Conservation (phyloP, 2,888 invertebrate species). For the Odontocolon sp. region DNA sequence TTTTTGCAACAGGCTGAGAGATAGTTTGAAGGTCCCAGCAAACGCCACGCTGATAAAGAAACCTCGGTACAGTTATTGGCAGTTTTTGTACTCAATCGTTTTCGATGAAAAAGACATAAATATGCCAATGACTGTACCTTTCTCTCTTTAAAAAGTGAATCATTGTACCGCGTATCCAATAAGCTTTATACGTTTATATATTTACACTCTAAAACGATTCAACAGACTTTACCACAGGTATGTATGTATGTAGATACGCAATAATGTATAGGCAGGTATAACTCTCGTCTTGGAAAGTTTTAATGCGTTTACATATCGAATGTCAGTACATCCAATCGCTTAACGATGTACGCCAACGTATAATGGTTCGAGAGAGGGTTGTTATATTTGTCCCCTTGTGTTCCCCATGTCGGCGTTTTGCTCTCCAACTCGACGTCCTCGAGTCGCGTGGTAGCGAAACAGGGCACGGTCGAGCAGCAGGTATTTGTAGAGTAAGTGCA, state of each 20-base stretch:
- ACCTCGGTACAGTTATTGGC: too few species aligned
- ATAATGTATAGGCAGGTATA: constrained; percentile 2
- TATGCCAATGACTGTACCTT: too few species aligned
- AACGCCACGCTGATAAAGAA: constrained; percentile 7
- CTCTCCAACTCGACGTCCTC: constrained; percentile 11
- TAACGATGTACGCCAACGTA: constrained; percentile 28
- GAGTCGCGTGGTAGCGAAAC: too few species aligned
- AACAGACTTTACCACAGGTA: background rate
- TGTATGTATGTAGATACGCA: background rate
- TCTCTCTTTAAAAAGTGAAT: too few species aligned
- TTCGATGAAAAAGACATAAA: too few species aligned
- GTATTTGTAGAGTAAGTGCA: constrained; percentile 11
- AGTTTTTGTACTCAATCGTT: too few species aligned
- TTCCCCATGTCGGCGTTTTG: constrained; percentile 11
- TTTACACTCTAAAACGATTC: background rate
- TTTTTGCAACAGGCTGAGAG: constrained; percentile 30
- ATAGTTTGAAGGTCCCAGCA: constrained; percentile 9
- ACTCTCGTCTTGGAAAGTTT: constrained; percentile 35
- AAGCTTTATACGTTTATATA: too few species aligned
- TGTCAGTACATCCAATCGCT: constrained; percentile 46
- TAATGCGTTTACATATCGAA: constrained; percentile 53
- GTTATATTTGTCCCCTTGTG: constrained; percentile 38
- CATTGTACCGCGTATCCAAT: too few species aligned
- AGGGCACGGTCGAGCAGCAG: background rate
- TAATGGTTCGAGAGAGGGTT: constrained; percentile 31